Evolutionary conservation across 2,888 invertebrate genomes (phyloP).

Genomic region (Acrobasis suavella): DNA sequence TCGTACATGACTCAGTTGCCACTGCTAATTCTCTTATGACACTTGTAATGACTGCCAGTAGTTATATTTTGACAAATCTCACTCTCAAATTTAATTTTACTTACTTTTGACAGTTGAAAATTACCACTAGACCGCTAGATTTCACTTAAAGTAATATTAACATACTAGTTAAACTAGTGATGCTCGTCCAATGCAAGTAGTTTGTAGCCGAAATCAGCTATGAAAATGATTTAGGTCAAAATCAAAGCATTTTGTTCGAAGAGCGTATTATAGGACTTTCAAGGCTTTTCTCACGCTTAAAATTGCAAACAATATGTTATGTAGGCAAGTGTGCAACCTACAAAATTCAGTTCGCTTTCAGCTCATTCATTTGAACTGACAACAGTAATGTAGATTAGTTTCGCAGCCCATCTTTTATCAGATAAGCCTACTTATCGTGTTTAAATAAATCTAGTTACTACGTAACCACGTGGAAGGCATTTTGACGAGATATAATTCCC

Average conservation of each 20-base stretch:
- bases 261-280: not conserved
- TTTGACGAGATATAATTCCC: not conserved
- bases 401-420: constrained; percentile 21
- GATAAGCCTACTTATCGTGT: constrained; percentile 22
- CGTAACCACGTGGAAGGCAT: not conserved
- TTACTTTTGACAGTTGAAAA: not conserved
- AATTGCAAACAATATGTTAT: not conserved
- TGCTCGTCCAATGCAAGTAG: too few relatives aligned
- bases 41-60: not conserved
- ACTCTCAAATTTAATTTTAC: not conserved
- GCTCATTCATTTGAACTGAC: constrained; percentile 13
- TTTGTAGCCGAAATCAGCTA: too few relatives aligned
- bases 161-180: not conserved
- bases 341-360: not conserved
- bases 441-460: constrained; percentile 22
- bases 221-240: not conserved
- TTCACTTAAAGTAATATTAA: not conserved
- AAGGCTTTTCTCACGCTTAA: not conserved
- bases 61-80: constrained; percentile 6
- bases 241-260: not conserved
- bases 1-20: not conserved
- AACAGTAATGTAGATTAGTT: constrained; percentile 4
- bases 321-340: not conserved
- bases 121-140: not conserved
- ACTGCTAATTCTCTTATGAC: constrained; percentile 3